A percentile compares a stretch with the other conserved stretches of the same genome.
These are phyloP conservation scores for Thalpophila matura DNA, from an alignment of 2,888 invertebrate species.

Conservation along the genomic window DNA sequence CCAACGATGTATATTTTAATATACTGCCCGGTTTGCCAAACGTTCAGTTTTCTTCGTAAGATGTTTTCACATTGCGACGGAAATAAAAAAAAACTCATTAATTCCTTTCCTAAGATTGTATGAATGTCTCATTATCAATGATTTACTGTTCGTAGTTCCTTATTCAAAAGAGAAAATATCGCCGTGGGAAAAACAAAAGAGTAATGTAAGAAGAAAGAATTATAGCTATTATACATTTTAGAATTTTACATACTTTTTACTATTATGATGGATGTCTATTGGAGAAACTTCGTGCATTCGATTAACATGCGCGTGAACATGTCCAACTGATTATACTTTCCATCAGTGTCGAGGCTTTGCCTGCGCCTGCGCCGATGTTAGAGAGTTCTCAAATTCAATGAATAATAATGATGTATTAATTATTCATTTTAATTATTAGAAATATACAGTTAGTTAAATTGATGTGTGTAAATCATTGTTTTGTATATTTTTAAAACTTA, in stretches of 20 bases:
- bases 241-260: not conserved
- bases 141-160: slow-evolving; percentile 24
- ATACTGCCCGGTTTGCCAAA: no score
- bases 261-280: slow-evolving; percentile 20
- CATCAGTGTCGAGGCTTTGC: slow-evolving; percentile 3
- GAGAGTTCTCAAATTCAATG: slow-evolving; percentile 35
- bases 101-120: not conserved
- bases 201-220: not conserved
- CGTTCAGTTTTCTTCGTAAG: no score
- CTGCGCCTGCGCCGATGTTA: not conserved
- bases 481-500: no score
- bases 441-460: no score
- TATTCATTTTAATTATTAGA: slow-evolving; percentile 9
- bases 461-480: no score
- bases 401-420: slow-evolving; percentile 19
- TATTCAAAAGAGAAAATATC: slow-evolving; percentile 12
- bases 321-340: slow-evolving; percentile 25
- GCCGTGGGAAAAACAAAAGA: slow-evolving; percentile 17
- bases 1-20: no score
- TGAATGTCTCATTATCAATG: slow-evolving; percentile 37
- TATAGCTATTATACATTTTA: not conserved
- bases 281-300: slow-evolving; percentile 38
- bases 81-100: not conserved
- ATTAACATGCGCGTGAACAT: slow-evolving; percentile 9
- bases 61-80: no score